Base-by-base conservation (phyloP, 2,113 vertebrate species). In the Ciconia boyciana region DNA sequence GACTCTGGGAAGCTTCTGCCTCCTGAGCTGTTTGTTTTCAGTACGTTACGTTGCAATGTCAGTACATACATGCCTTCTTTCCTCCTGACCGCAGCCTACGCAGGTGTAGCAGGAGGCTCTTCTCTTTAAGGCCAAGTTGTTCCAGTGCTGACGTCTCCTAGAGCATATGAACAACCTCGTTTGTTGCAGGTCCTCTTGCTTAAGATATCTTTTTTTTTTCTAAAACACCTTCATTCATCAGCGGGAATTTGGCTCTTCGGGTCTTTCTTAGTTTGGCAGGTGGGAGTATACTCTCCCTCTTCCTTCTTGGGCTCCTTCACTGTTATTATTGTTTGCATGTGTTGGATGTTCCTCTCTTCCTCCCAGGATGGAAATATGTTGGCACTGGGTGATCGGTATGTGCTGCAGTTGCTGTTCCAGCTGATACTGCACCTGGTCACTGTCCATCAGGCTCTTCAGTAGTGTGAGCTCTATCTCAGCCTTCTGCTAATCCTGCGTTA, bases 351-450 rank as follows among this genome's bases (percentile, higher is more conserved):
- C 68, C 31, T 81, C 22, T 72, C 34, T 62, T 91, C 58, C 79
- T 93, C 70, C 36, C 25, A 61, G 86, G 57, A 85, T 77, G 85
- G 91, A 66, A 87, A 62, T 65, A 10, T 17, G 81, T 36, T 96
- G 94, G 93, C 94, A 49, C 66, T 13, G 65, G 52, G 41, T 81
- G 7, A 1, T 70, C 1, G 8, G 16, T 62, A 19, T 39, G 74
- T 76, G 84, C 89, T 88, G 89, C 87, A 84, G 91, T 93, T 94
- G 91, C 77, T 91, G 46, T 85, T 95, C 74, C 83, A 94, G 89
- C 84, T 96, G 94, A 76, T 95, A 16, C 65, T 85, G 94, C 94
- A 96, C 87, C 91, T 97, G 94, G 20, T 95, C 54, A 6, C 77
- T 79, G 89, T 89, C 96, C 62, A 69, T 96, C 95, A 95, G 74